phyloP scores from a whole-genome alignment of 2,888 invertebrate genomes.

The Diarsia brunnea region DNA sequence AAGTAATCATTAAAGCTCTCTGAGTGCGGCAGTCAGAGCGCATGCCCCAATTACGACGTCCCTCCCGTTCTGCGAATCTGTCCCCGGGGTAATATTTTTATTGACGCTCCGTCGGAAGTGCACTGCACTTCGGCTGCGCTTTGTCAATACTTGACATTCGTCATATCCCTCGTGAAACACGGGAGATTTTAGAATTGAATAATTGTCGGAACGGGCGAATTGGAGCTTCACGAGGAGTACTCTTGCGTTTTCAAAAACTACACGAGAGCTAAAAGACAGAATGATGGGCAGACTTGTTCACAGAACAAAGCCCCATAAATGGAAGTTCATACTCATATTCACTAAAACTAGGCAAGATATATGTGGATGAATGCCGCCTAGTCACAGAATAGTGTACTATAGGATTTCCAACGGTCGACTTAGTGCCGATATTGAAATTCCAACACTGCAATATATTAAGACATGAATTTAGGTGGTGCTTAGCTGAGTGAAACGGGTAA shows the following conservation, averaged over 20 bases:
- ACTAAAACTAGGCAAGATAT: neutral
- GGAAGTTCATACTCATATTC: neutral
- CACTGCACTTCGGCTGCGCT: slow-evolving; percentile 1
- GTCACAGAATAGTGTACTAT: neutral
- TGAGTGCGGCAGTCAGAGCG: no score
- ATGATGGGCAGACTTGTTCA: neutral
- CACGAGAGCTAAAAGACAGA: neutral
- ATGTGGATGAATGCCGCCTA: neutral
- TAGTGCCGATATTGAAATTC: neutral
- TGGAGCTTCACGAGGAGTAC: neutral
- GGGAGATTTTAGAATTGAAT: neutral
- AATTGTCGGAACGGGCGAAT: neutral
- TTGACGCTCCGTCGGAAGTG: slow-evolving; percentile 15
- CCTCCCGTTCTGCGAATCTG: slow-evolving; percentile 4
- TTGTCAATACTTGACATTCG: neutral
- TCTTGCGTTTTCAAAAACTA: neutral
- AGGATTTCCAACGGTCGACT: neutral
- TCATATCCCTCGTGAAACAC: neutral
- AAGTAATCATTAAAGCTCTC: no score
- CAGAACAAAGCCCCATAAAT: neutral
- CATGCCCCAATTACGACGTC: slow-evolving; percentile 32
- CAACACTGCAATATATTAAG: neutral
- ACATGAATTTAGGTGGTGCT: neutral
- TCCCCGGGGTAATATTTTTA: slow-evolving; percentile 15
- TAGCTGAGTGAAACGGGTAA: neutral